phyloP scores from a whole-genome alignment of 2,797 vertebrate species.

The Chaetophractus vellerosus region DNA sequence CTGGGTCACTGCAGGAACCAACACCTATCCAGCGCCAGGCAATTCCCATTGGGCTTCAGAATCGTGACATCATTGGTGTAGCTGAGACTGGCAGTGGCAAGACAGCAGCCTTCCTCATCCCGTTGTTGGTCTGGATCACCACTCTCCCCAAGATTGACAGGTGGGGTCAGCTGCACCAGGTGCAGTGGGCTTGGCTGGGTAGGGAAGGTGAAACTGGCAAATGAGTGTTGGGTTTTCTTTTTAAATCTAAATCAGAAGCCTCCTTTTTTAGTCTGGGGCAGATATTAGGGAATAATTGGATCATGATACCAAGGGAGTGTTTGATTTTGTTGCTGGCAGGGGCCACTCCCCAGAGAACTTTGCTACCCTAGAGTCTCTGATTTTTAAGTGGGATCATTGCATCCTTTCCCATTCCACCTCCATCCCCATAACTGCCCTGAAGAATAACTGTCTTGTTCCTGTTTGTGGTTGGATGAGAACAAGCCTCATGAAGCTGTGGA shows the following conservation, averaged over 20 bases:
- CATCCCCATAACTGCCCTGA: slow-evolving; percentile 21
- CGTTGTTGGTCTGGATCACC: slow-evolving; percentile 98
- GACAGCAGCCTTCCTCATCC: slow-evolving; percentile 98
- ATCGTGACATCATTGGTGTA: slow-evolving; percentile 99
- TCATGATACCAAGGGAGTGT: background rate
- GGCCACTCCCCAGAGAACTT: slow-evolving; percentile 30
- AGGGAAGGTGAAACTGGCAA: background rate
- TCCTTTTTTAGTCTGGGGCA: background rate
- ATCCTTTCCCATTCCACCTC: slow-evolving; percentile 4
- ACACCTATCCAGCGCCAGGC: slow-evolving; percentile 99
- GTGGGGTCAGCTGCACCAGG: slow-evolving; percentile 84
- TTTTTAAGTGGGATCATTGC: slow-evolving; percentile 25
- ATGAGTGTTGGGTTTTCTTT: slow-evolving; percentile 36
- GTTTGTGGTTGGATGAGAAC: slow-evolving; percentile 59
- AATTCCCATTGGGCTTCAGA: slow-evolving; percentile 98
- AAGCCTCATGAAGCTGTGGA: slow-evolving; percentile 61
- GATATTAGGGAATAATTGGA: slow-evolving; percentile 46
- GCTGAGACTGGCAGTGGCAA: slow-evolving; percentile 98
- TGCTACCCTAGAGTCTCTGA: background rate
- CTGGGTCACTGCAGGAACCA: slow-evolving; percentile 92
- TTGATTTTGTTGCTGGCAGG: slow-evolving; percentile 34
- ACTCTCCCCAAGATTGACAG: slow-evolving; percentile 98
- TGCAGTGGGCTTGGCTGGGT: background rate
- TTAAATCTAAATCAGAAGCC: slow-evolving; percentile 12
- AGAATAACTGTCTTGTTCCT: slow-evolving; percentile 56